Evolutionary conservation across 2,888 invertebrate species (phyloP).

Genomic region (Drosophila niveifrons): DNA sequence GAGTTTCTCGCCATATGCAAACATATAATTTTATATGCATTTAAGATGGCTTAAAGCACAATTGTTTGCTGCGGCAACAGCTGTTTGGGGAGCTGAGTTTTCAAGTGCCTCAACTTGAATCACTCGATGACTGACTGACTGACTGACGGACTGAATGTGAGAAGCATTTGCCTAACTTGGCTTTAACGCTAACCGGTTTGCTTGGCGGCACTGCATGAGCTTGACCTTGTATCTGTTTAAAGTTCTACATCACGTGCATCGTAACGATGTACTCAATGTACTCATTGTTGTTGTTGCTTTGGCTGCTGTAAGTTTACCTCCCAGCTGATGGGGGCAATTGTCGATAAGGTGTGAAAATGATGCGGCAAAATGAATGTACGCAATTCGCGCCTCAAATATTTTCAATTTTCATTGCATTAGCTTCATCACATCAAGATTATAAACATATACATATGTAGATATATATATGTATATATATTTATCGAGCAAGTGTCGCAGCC

Average conservation of each 20-base stretch:
- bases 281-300: slow-evolving; percentile 15
- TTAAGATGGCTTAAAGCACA: slow-evolving; percentile 2
- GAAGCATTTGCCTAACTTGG: slow-evolving; percentile 29
- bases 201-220: slow-evolving; percentile 47
- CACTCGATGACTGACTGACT: slow-evolving; percentile 37
- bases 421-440: slow-evolving; percentile 23
- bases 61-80: slow-evolving; percentile 39
- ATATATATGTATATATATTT: background rate
- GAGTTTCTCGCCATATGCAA: background rate
- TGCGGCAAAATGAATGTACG: slow-evolving; percentile 23
- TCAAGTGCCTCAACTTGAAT: slow-evolving; percentile 28
- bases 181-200: slow-evolving; percentile 35
- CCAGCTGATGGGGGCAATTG: slow-evolving; percentile 31
- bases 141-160: slow-evolving; percentile 16
- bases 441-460: background rate
- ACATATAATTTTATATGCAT: background rate
- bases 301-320: background rate
- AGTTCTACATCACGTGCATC: slow-evolving; percentile 53
- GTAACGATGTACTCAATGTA: slow-evolving; percentile 23
- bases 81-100: slow-evolving; percentile 37
- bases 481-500: slow-evolving; percentile 47
- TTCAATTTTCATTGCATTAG: slow-evolving; percentile 14
- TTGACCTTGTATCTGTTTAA: slow-evolving; percentile 79
- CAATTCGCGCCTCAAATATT: slow-evolving; percentile 14
- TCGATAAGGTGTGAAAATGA: slow-evolving; percentile 55